These are phyloP conservation scores for Liasis olivaceus DNA, from an alignment of 2,797 vertebrate species.

Conservation along the genomic window DNA sequence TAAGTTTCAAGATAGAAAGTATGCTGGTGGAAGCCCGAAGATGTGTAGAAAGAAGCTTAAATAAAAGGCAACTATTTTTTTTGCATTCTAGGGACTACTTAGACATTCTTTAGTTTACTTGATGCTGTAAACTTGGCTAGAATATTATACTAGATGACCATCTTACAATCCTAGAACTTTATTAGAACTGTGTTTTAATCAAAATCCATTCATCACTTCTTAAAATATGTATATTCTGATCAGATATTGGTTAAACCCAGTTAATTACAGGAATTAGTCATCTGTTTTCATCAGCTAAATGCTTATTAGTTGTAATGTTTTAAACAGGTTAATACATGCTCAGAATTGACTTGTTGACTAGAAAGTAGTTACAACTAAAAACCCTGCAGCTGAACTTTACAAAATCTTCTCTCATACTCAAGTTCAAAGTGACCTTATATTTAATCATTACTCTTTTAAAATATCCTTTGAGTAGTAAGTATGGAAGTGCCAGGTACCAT, in stretches of 20 bases:
- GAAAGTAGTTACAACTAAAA: background rate
- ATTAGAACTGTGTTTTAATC: background rate
- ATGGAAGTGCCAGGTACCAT: background rate
- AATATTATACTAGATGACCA: too few relatives aligned
- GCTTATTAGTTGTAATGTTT: background rate
- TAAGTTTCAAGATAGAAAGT: too few relatives aligned
- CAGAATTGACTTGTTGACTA: background rate
- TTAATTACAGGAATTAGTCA: background rate
- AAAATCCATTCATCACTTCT: background rate
- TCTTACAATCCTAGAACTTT: too few relatives aligned
- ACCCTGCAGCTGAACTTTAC: background rate
- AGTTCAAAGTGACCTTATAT: background rate
- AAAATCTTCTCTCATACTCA: background rate
- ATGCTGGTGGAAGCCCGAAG: too few relatives aligned
- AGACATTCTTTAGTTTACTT: too few relatives aligned
- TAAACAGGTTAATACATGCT: background rate
- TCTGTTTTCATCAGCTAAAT: background rate
- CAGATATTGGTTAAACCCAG: background rate
- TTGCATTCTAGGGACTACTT: too few relatives aligned
- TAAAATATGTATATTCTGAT: background rate
- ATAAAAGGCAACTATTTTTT: background rate
- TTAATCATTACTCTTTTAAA: background rate
- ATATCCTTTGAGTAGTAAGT: background rate
- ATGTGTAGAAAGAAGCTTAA: background rate
- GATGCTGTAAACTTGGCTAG: too few relatives aligned